Evolutionary conservation across 2,888 invertebrate species (phyloP).

Genomic region (Antitype chi): DNA sequence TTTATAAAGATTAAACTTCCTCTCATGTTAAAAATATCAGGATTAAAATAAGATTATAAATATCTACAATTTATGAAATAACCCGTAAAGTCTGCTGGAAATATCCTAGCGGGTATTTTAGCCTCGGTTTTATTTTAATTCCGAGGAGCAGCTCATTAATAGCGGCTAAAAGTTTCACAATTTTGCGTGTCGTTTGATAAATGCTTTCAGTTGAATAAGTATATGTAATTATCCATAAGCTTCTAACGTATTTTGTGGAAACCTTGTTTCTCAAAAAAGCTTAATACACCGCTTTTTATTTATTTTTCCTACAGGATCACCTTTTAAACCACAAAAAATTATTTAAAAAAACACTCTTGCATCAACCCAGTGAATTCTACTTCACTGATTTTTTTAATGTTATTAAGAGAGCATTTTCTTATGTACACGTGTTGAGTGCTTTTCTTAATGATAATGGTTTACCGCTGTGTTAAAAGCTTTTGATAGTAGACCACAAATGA

Average conservation of each 20-base stretch:
- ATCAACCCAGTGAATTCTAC: background rate
- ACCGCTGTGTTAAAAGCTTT: constrained; percentile 37
- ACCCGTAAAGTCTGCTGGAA: background rate
- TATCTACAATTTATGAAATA: background rate
- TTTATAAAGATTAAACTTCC: background rate
- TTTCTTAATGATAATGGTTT: constrained; percentile 37
- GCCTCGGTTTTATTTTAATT: background rate
- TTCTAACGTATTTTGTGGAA: background rate
- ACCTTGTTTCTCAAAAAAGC: background rate
- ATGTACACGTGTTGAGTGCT: constrained; percentile 30
- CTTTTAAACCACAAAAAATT: background rate
- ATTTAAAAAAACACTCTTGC: constrained; percentile 4
- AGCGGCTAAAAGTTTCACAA: background rate
- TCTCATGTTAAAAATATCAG: background rate
- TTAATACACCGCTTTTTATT: background rate
- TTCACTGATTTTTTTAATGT: background rate
- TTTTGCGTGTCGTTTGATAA: background rate
- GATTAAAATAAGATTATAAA: background rate
- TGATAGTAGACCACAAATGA: constrained; percentile 13
- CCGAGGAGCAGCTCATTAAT: background rate
- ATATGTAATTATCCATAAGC: background rate
- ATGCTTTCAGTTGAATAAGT: background rate
- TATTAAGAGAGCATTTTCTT: constrained; percentile 7
- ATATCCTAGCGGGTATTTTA: background rate
- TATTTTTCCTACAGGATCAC: background rate